Base-by-base conservation (phyloP, 2,113 vertebrate species). In the Pygoscelis adeliae region DNA sequence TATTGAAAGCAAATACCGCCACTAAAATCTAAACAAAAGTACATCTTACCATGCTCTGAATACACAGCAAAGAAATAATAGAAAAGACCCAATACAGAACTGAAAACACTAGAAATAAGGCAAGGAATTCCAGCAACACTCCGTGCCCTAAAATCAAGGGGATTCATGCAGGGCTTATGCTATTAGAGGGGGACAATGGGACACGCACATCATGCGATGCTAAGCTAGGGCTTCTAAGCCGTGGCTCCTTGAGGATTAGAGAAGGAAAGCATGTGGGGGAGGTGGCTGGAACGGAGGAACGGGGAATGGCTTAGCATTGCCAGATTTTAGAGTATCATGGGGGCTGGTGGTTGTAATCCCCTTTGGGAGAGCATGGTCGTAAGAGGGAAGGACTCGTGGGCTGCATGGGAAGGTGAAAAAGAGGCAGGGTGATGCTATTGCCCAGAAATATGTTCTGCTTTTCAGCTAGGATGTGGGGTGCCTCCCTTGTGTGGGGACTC, bases 221-320 rank as follows among this genome's bases (percentile, higher is more conserved):
- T 93, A 80, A 94, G 62, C 65, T 89, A 6, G 9, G n/a, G 47
- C 62, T 96, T 65, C 84, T 91, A 96, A 95, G 69, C 91, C 0
- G 0, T 42, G 46, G 47, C 16, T 94, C 79, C 88, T 97, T 83
- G 69, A 87, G 87, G 91, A 96, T 93, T 92, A 96, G 59, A 29
- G 50, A 70, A 81, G 67, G 66, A 81, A 55, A 63, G 32, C 0
- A 0, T 6, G 50, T 46, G 92, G 87, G 85, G 78, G 87, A 95
- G 93, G 83, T 58, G 80, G 5, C 20, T 89, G 83, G 72, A 32
- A 70, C 0, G 11, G n/a, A 78, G 50, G 36, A 89, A 82, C 0
- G 1, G 59, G 38, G 23, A 94, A 83, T 22, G 36, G 53, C 12
- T 92, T 29, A 80, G 29, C 2, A 3, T 5, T 53, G 30, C 34